Base-by-base conservation (phyloP, 53 echinoderm and acorn worm genomes). In the Glandiceps talaboti region DNA sequence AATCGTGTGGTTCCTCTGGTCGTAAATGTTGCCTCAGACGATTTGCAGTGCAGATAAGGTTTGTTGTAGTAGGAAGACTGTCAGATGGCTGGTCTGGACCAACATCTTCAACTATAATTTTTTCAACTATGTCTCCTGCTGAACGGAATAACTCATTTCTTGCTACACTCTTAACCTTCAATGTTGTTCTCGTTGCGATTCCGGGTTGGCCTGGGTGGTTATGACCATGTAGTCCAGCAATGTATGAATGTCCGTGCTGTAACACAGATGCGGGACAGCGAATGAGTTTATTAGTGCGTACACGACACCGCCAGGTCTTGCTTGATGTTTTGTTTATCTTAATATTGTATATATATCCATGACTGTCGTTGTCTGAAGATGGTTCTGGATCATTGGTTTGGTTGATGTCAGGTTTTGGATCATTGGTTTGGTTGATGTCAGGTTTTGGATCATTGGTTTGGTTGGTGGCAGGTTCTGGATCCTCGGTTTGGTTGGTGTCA, bases 81-180 rank as follows among this genome's bases (percentile, higher is more conserved):
- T 73, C 75, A 1, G 82, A 75, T 75, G 75, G 83, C 28, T 76
- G 25, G 29, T 32, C 31, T 25, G 27, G 45, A 0, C 28, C 28
- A 0, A 27, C 1, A 64, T 64, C 28, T n/a, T 29, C 30, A 0
- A 31, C 76, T 33, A 75, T 82, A 28, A 75, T 75, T 28, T 82
- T 31, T 75, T 82, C 82, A 12, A 82, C 82, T n/a, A 82, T 82
- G 72, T 27, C 76, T 31, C 31, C 75, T n/a, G 82, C 82, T 74
- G 82, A 82, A 1, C 74, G 20, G 75, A 82, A 82, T 1, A 75
- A 12, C 26, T 75, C 75, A 14, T 32, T 31, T 28, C 75, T 74
- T 26, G 75, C 30, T 0, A 20, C 32, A 74, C 26, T 30, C 64
- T 45, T 45, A 12, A 45, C 64, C 20, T 45, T 45, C 6, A 20